Evolutionary conservation across 2,888 invertebrate species (phyloP), one percentile per base, ranked within the genome.

Genomic region (Drosophila meridionalis): DNA sequence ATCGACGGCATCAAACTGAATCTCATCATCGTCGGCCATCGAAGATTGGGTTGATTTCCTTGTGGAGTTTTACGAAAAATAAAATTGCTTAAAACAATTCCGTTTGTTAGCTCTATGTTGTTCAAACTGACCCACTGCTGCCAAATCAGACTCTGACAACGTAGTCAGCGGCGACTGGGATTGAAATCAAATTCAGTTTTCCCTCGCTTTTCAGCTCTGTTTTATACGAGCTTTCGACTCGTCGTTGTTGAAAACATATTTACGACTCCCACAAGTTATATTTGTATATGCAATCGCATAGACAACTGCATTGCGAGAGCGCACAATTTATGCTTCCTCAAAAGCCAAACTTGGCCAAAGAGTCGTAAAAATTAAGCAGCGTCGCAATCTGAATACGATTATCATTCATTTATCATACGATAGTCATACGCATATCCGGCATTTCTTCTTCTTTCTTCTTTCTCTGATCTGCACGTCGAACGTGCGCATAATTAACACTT

Each of bases 1-100:
- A 94, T 98, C 98, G 92, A 97, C 98, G 93, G 97, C 97, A 94
- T 98, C 98, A 91, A 98, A 98, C 93, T 98, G 97, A 47, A 71
- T 53, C 3, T 82, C 80, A 45, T 82, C 79, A 20, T 76, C 89
- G 48, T 83, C 82, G 26, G 86, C 86, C 82, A 83, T 79, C 26
- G 56, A 30, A 20, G 11, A 20, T 11, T 11, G 3, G 6, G 6
- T 20, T 42, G 30, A 48, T 30, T 12, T 48, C 47, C 38, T 34
- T n/a, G 38, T 30, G 8, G 28, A 47, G 3, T 50, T 56, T 59
- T 68, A 28, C 30, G 53, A 64, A 64, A 53, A 48, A 32, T 38
- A 45, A 50, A 63, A 75, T 64, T 40, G 34, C 53, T 40, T 58
- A 75, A 69, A 20, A 32, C n/a, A 64, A 47, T 63, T 45, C 28